A percentile compares a stretch with the other conserved stretches of the same genome.
Conservation (phyloP, 2,888 invertebrate genomes). For the Stenchaetothrips biformis region DNA sequence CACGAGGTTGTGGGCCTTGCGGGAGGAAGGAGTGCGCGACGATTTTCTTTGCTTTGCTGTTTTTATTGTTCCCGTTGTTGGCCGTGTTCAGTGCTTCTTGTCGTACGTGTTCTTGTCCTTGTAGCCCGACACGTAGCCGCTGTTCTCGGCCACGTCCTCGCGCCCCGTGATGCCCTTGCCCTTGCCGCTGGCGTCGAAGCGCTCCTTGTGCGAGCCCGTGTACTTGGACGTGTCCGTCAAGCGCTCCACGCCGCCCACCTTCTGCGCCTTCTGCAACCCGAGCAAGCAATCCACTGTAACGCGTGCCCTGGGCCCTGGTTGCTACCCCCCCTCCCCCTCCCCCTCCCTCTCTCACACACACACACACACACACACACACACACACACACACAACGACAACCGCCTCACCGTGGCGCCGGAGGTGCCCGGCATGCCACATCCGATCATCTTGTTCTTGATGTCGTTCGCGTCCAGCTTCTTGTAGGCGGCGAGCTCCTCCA, state of each 20-base stretch:
- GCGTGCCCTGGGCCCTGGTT: not conserved
- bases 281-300: not conserved
- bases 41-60: not conserved
- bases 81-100: conserved; percentile 48
- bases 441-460: conserved; percentile 72
- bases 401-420: conserved; percentile 42
- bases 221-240: conserved; percentile 82
- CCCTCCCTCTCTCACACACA: not conserved
- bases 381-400: not conserved
- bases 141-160: conserved; percentile 65
- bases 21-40: not conserved
- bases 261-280: conserved; percentile 39
- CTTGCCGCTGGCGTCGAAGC: conserved; percentile 78
- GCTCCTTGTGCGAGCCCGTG: conserved; percentile 81
- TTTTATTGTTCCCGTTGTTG: not conserved
- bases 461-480: conserved; percentile 75
- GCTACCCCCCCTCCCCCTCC: not conserved
- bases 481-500: conserved; percentile 78
- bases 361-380: not conserved
- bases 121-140: conserved; percentile 80
- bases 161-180: conserved; percentile 82
- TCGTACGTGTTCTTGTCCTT: conserved; percentile 75
- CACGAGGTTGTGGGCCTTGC: not conserved
- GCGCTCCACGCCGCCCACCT: conserved; percentile 57
- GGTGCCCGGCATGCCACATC: conserved; percentile 73